Base-by-base conservation (phyloP, 2,113 vertebrate genomes). In the Dromiciops gliroides region DNA sequence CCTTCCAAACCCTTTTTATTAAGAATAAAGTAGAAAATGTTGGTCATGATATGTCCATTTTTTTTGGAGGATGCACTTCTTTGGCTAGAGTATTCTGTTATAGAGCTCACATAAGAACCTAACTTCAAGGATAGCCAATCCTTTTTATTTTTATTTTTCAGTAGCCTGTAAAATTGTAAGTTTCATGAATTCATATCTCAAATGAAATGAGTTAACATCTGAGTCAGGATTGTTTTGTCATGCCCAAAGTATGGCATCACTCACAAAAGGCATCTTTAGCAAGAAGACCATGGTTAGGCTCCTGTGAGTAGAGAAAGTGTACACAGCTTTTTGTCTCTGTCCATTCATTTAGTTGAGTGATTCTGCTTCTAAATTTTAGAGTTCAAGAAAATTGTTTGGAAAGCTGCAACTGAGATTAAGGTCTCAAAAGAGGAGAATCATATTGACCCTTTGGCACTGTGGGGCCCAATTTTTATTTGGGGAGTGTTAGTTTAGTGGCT, bases 311-410 rank as follows among this genome's bases (percentile, higher is more conserved):
- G 50, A 48, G 49, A 49, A 24, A 93, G 67, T 50, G 26, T 47
- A 37, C 48, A 92, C n/a, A 93, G 37, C 23, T 95, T 90, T 95
- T 92, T 92, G 52, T 92, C 90, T 53, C 9, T 93, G 48, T 89
- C 53, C 56, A 49, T 91, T 95, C 92, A 60, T 93, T 48, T 25
- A 67, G 19, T 50, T 48, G 51, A 91, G 93, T n/a, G 92, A 89
- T 93, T 96, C 93, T 92, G 91, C 93, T 94, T 94, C 60, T 93
- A 88, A 92, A 94, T 91, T 89, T 95, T 75, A 93, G 90, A 95
- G 56, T 91, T 95, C 50, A 91, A 91, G 89, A 48, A 89, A 48
- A 25, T 37, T 37, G 11, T 67, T 37, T 67, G 60, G 12, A 67
- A 37, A 67, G 31, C 37, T 37, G 16, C 16, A 67, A 67, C 3